Evolutionary conservation across 2,888 invertebrate species (phyloP).

Genomic region (Drosophila fungiperda): DNA sequence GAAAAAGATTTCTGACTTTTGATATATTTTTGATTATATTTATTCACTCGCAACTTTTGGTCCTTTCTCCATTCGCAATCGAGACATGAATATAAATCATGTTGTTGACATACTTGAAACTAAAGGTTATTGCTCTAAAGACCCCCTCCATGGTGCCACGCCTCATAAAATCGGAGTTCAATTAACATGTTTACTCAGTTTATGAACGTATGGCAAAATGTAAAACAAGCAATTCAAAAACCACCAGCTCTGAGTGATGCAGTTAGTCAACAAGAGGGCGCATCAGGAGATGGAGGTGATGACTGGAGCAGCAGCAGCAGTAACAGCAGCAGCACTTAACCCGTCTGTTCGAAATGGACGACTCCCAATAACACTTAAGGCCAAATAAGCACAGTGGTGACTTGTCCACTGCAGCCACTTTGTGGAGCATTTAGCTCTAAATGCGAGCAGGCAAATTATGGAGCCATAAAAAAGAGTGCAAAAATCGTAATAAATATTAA

Average conservation of each 20-base stretch:
- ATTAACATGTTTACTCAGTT: conserved; percentile 72
- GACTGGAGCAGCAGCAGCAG: not conserved
- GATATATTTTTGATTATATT: not conserved
- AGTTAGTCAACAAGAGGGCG: conserved; percentile 12
- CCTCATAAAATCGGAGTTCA: conserved; percentile 55
- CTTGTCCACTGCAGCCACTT: conserved; percentile 58
- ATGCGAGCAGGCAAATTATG: conserved; percentile 76
- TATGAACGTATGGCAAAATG: conserved; percentile 56
- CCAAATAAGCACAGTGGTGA: conserved; percentile 42
- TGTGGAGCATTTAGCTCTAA: conserved; percentile 69
- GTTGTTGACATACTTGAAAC: conserved; percentile 16
- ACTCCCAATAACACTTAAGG: conserved; percentile 69
- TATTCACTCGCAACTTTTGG: not conserved
- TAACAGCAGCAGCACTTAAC: conserved; percentile 44
- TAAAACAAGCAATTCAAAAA: conserved; percentile 50
- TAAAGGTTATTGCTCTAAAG: not conserved
- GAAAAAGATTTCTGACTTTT: not conserved
- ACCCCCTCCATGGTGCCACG: conserved; percentile 26
- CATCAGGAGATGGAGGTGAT: not conserved
- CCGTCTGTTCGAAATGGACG: conserved; percentile 42
- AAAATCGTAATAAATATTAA: conserved; percentile 64
- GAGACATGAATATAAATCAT: not conserved
- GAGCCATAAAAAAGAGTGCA: conserved; percentile 50
- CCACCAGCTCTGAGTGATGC: conserved; percentile 38
- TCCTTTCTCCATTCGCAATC: not conserved